Evolutionary conservation across 2,113 vertebrate genomes (phyloP), one percentile per base, ranked within the genome.

Genomic region (Pheucticus melanocephalus): DNA sequence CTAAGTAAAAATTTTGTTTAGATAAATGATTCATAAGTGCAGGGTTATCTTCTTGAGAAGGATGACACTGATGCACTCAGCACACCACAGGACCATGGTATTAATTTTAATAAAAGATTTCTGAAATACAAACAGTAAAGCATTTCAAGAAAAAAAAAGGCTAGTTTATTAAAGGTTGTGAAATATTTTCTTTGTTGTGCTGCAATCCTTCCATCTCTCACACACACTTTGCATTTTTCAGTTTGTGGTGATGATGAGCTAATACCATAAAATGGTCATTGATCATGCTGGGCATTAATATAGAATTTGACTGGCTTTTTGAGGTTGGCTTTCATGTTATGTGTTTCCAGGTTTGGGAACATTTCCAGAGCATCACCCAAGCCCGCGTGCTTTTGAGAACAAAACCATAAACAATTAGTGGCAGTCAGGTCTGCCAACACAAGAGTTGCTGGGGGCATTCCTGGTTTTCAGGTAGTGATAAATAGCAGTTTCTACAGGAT

Each of bases 91-190:
- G 15, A 53, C 23, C 12, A 83, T 70, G 57, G 56, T 82, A 89
- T 75, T 84, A 35, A 80, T 97, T 96, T 96, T 68, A 90, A 56
- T 83, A 92, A 83, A 75, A 92, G 64, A 6, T 30, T 40, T 94
- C 72, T 97, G 91, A 97, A 93, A 97, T 94, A 88, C 33, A 80
- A 90, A 83, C 50, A 80, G 25, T 82, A 92, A 78, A 90, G 69
- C 82, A 72, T 96, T 97, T 97, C 71, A 96, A 95, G 71, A 42
- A 75, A 97, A 39, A 82, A 37, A 81, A 94, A 79, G 39, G 20
- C 44, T 92, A 5, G 3, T 24, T 95, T 89, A 92, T 71, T 85
- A 86, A 96, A 95, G 54, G 94, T 81, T 95, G 61, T 86, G 60
- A 68, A 90, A 95, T 31, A 65, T 94, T 90, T 93, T 82, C 59